Conservation (phyloP, 2,797 vertebrate genomes). For the Brachyrhaphis roseni region DNA sequence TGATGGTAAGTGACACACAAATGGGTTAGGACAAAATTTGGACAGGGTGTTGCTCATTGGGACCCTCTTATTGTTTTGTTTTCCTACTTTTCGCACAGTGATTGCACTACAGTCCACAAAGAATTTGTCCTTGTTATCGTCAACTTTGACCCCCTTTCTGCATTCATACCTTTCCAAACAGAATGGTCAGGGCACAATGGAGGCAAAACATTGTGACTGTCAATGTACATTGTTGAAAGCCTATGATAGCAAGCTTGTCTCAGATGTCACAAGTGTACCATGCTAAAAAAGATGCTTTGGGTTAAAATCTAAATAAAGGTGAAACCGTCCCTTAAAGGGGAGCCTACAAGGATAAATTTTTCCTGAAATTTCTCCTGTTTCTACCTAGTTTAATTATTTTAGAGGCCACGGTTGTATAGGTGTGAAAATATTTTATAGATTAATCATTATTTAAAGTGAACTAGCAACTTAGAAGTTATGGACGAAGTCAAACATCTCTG, state of each 20-base stretch:
- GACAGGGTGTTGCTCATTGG: not conserved
- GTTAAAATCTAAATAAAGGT: slow-evolving; percentile 17
- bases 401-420: not conserved
- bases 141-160: not conserved
- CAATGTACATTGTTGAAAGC: not conserved
- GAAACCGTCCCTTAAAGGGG: not conserved
- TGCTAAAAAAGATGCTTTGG: slow-evolving; percentile 13
- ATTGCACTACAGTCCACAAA: not conserved
- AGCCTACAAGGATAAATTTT: not conserved
- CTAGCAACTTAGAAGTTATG: not conserved
- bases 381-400: not conserved
- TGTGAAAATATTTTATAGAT: not conserved
- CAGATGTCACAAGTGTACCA: not conserved
- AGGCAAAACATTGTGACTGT: slow-evolving; percentile 4
- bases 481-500: not conserved
- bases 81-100: not conserved
- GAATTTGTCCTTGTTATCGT: not conserved
- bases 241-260: not conserved
- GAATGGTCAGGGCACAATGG: not conserved
- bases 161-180: slow-evolving; percentile 6
- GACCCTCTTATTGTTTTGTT: not conserved
- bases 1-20: not conserved
- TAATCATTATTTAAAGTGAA: not conserved
- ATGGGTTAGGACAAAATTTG: not conserved
- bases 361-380: not conserved